These are phyloP conservation scores for Pelodytes ibericus DNA, from an alignment of 2,797 vertebrate species.

Conservation along the genomic window DNA sequence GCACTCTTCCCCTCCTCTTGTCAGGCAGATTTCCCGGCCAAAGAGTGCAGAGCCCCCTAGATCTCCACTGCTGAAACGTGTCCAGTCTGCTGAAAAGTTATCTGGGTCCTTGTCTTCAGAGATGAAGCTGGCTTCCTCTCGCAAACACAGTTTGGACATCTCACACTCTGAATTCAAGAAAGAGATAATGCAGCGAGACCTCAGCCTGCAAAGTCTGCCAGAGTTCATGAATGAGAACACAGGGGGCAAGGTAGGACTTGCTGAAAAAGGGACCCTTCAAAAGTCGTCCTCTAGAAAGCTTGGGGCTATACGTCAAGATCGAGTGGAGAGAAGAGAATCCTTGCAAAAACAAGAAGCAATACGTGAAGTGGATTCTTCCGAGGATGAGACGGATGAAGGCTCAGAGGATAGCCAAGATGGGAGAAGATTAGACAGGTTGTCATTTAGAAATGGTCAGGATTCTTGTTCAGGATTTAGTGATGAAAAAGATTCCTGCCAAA, in stretches of 20 bases:
- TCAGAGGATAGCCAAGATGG: constrained; percentile 88
- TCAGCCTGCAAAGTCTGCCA: constrained; percentile 82
- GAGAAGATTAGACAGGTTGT: constrained; percentile 64
- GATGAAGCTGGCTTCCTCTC: constrained; percentile 77
- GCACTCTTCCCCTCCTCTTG: constrained; percentile 90
- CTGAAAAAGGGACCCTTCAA: constrained; percentile 85
- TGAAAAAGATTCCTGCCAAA: constrained; percentile 64
- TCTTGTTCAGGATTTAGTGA: constrained; percentile 63
- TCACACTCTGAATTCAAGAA: constrained; percentile 91
- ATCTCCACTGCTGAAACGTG: constrained; percentile 92
- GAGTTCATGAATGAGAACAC: constrained; percentile 80
- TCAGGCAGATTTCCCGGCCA: constrained; percentile 89
- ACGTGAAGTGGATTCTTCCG: constrained; percentile 92
- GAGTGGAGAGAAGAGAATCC: constrained; percentile 90
- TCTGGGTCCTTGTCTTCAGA: constrained; percentile 82
- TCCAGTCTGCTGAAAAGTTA: constrained; percentile 93
- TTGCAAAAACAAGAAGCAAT: constrained; percentile 97
- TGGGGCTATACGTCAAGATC: constrained; percentile 88
- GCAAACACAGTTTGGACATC: constrained; percentile 91
- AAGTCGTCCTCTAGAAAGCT: constrained; percentile 79
- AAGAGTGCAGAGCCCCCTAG: constrained; percentile 92
- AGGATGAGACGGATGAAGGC: constrained; percentile 92
- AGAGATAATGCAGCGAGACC: constrained; percentile 89
- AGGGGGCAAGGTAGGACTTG: constrained; percentile 74
- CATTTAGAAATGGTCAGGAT: constrained; percentile 58